Base-by-base conservation (phyloP, 2,113 vertebrate genomes). In the Pelusios castaneus region DNA sequence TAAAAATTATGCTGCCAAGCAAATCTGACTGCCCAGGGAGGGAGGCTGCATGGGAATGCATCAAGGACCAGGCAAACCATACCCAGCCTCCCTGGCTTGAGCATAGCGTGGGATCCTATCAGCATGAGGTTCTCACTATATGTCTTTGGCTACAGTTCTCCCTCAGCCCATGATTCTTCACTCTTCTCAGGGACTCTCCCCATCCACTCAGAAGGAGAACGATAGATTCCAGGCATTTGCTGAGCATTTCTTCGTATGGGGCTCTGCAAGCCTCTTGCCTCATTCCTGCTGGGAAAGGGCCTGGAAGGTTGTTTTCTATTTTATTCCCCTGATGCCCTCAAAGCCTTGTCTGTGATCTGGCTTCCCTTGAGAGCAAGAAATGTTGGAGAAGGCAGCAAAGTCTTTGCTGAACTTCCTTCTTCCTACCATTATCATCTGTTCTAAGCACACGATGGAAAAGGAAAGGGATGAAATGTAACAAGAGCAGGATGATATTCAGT, bases 101-200 rank as follows among this genome's bases (percentile, higher is more conserved):
- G 80, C 52, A 84, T 90, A 95, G 97, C 85, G 87, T 97, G 96
- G 96, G 96, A 97, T 97, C 87, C 95, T 94, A 80, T 96, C 91
- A 95, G 85, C 92, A 93, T 92, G 89, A 97, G 95, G 67, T 96
- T 97, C 96, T 96, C 96, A 97, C 91, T 95, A 81, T 51, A 63
- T 70, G 84, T 73, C 95, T 90, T 95, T 96, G 95, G 95, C 95
- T 95, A 79, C 94, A 84, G 92, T 88, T 76, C 90, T 86, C 22
- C 34, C 1, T 29, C 92, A 67, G 67, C 60, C 87, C 82, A 0
- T 0, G 78, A 86, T 81, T 89, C 84, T 49, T 82, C 51, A 41
- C 19, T 82, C 92, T 94, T 97, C 89, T 95, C 96, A 96, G 89
- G 38, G 81, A 95, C 88, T 85, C 88, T 84, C 88, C 89, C 84